Base-by-base conservation (phyloP, 2,113 vertebrate species). In the Cathartes aura region DNA sequence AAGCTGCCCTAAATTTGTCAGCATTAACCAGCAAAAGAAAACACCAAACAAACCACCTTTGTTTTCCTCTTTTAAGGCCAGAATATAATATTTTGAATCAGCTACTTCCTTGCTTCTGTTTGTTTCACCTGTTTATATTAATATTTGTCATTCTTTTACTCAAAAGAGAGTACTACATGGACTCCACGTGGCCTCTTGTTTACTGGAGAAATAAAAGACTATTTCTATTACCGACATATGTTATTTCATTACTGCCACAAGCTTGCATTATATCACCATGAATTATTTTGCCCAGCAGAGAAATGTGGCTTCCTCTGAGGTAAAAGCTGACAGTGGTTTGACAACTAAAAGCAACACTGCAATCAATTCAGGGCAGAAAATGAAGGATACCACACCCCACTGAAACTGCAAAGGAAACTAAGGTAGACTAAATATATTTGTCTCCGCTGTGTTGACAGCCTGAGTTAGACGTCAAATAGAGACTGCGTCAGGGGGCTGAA, bases 201-300 rank as follows among this genome's bases (percentile, higher is more conserved):
- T 82, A 70, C 47, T 76, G 71, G 48, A 90, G 62, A 88, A 75
- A 80, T 47, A 82, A 59, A 82, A 68, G 48, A 62, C 26, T 64
- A 60, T 56, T 94, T 82, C 66, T 75, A 22, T 73, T 89, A 87
- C 18, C 0, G 0, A 89, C 53, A 64, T 78, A 53, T 4, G 18
- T 68, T 89, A 62, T 75, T 85, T 81, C 74, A 42, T 73, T 91
- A 64, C 70, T 32, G 58, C 36, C 53, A 80, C 70, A 76, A 86
- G 45, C 58, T 66, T 64, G 32, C n/a, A 70, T 89, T 93, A 16
- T 73, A 88, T 74, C 58, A 76, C 26, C 23, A 62, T 58, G 66
- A 94, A 83, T 95, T 95, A 90, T 89, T 94, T 96, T 58, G 79
- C 89, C 29, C 78, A 50, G 74, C 58, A 85, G 66, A 89, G 78